These are phyloP conservation scores for Neocloeon triangulifer DNA, from an alignment of 1,140 invertebrate genomes.

Conservation along the genomic window DNA sequence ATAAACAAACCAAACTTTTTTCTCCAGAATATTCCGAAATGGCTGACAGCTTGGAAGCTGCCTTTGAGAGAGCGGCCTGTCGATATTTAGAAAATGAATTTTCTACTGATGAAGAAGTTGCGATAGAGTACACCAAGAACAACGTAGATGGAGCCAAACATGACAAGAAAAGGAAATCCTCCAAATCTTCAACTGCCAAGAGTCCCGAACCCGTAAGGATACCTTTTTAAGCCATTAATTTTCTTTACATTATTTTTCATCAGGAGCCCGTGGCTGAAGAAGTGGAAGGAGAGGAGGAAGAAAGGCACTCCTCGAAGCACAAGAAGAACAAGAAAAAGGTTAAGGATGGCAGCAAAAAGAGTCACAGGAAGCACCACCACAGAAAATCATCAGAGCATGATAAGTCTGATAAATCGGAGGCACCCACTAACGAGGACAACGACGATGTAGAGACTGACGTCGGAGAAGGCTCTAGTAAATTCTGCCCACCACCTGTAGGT, in stretches of 20 bases:
- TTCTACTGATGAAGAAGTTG: slow-evolving; percentile 38
- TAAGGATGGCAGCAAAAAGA: slow-evolving; percentile 18
- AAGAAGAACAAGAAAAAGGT: slow-evolving; percentile 14
- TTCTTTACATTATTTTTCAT: too few species aligned
- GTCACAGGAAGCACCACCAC: slow-evolving; percentile 15
- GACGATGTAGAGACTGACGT: slow-evolving; percentile 21
- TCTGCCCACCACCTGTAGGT: too few species aligned
- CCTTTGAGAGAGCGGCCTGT: slow-evolving; percentile 52
- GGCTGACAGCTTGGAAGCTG: slow-evolving; percentile 57
- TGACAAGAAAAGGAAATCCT: slow-evolving; percentile 1
- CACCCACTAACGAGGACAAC: slow-evolving; percentile 23
- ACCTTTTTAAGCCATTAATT: too few species aligned
- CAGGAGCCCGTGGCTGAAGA: slow-evolving; percentile 11
- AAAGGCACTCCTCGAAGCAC: slow-evolving; percentile 20
- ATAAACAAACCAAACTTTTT: slow-evolving; percentile 6
- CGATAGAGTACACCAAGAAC: slow-evolving; percentile 15
- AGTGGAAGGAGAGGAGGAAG: slow-evolving; percentile 15
- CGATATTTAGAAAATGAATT: slow-evolving; percentile 56
- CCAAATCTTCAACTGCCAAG: too few species aligned
- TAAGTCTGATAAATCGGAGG: slow-evolving; percentile 17
- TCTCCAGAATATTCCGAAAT: slow-evolving; percentile 66
- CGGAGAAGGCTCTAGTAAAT: slow-evolving; percentile 25
- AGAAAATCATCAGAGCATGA: slow-evolving; percentile 11
- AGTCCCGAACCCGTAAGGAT: neutral
- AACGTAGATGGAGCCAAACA: slow-evolving; percentile 14